phyloP scores from a whole-genome alignment of 2,113 vertebrate genomes.

The Nansenia antarctica region DNA sequence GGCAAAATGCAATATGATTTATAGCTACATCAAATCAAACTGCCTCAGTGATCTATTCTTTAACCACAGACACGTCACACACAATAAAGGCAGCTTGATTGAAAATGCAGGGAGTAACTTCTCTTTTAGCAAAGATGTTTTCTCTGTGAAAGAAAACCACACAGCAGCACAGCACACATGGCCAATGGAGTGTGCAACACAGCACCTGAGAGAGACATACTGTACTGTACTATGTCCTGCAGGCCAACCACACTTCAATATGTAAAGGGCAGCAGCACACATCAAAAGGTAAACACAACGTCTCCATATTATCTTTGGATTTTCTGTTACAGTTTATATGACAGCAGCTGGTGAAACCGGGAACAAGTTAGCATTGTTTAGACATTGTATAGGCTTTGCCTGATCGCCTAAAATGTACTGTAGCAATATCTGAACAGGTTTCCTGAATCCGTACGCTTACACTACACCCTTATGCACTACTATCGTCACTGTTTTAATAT shows the following conservation, averaged over 20 bases:
- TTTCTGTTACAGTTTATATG: neutral
- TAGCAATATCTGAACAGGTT: neutral
- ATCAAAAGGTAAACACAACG: conserved; percentile 35
- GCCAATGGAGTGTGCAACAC: conserved; percentile 28
- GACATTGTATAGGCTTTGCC: neutral
- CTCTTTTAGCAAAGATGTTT: no score
- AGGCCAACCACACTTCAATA: conserved; percentile 20
- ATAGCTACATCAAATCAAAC: neutral
- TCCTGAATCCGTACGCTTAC: no score
- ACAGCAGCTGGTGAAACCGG: neutral
- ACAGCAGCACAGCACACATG: neutral
- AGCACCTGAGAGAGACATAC: conserved; percentile 15
- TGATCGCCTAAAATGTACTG: neutral
- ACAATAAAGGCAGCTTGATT: neutral
- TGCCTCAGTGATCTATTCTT: neutral
- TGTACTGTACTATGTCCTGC: neutral
- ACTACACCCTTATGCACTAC: no score
- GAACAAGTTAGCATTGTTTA: neutral
- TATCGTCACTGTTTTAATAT: no score
- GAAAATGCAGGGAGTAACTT: conserved; percentile 17
- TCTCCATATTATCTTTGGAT: neutral
- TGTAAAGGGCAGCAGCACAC: conserved; percentile 22
- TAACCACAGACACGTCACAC: neutral
- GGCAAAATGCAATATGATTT: neutral
- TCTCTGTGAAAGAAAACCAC: conserved; percentile 14